Conservation (phyloP, 2,113 vertebrate species). For the Bos taurus region DNA sequence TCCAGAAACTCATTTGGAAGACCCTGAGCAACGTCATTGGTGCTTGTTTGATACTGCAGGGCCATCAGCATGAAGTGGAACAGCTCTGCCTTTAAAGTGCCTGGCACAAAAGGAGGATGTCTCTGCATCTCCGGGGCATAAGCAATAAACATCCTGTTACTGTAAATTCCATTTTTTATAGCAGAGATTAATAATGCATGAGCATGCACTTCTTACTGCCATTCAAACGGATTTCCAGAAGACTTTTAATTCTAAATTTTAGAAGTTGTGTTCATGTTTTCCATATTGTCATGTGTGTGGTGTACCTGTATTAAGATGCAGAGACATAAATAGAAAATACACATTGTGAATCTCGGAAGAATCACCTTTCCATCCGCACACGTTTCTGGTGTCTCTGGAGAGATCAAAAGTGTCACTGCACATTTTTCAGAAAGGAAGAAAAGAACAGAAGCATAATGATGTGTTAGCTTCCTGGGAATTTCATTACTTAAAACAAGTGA, state of each 20-base stretch:
- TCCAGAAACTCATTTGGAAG: constrained; percentile 79
- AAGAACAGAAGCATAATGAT: not conserved
- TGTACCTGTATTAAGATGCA: not conserved
- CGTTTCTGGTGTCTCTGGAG: not conserved
- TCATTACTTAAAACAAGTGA: not conserved
- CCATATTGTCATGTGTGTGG: not conserved
- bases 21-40: constrained; percentile 72
- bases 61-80: constrained; percentile 75
- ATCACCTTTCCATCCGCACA: not conserved
- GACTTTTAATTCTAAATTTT: constrained; percentile 68
- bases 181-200: constrained; percentile 80
- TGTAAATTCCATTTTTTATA: constrained; percentile 77
- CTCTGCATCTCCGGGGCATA: constrained; percentile 69
- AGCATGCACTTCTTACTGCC: constrained; percentile 49
- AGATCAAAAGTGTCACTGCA: constrained; percentile 20
- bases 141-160: constrained; percentile 79
- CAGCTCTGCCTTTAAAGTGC: constrained; percentile 74
- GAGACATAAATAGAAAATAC: not conserved
- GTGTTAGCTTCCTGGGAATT: not conserved
- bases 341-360: not conserved
- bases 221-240: constrained; percentile 70
- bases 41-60: constrained; percentile 68
- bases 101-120: constrained; percentile 73
- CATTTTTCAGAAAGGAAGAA: constrained; percentile 30
- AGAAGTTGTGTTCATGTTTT: not conserved